A percentile compares a stretch with the other conserved stretches of the same genome.
Evolutionary conservation across 1,140 invertebrate species (phyloP).

Genomic region (Drosophila athabasca): DNA sequence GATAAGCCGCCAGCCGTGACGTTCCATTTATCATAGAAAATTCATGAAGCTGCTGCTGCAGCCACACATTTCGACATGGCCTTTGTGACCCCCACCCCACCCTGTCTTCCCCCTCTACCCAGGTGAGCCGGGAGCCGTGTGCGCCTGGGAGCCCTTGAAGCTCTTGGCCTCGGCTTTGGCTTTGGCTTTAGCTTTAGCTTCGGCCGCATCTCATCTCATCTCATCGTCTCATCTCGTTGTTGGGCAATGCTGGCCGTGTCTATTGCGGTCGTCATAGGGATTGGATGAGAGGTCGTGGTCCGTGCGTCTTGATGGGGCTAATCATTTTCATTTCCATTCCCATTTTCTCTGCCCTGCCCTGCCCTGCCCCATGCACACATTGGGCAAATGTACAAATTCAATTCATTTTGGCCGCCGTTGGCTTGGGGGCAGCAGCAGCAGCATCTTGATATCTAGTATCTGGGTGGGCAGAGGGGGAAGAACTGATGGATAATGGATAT

Average conservation of each 20-base stretch:
- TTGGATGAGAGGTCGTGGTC: conserved; percentile 15
- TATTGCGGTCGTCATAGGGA: conserved; percentile 45
- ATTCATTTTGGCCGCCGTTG: conserved; percentile 40
- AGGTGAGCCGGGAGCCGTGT: not conserved
- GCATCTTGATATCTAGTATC: too few species aligned
- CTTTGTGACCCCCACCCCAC: conserved; percentile 46
- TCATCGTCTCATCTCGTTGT: too few species aligned
- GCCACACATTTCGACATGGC: conserved; percentile 50
- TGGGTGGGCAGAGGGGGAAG: too few species aligned
- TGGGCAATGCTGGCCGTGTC: conserved; percentile 14
- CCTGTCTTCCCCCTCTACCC: conserved; percentile 27
- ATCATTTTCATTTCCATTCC: conserved; percentile 46
- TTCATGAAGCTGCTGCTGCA: conserved; percentile 62
- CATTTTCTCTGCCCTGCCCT: not conserved
- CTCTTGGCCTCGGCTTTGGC: conserved; percentile 11
- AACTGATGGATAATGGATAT: not conserved
- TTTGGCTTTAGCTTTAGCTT: not conserved
- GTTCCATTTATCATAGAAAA: conserved; percentile 78
- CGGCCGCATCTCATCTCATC: too few species aligned
- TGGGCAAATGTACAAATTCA: conserved; percentile 76
- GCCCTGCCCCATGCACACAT: conserved; percentile 29
- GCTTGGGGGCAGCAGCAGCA: not conserved
- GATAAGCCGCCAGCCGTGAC: conserved; percentile 70
- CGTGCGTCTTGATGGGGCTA: conserved; percentile 27
- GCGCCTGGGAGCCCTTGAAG: conserved; percentile 26